Evolutionary conservation across 2,888 invertebrate genomes (phyloP).

Genomic region (Eupithecia tripunctaria): DNA sequence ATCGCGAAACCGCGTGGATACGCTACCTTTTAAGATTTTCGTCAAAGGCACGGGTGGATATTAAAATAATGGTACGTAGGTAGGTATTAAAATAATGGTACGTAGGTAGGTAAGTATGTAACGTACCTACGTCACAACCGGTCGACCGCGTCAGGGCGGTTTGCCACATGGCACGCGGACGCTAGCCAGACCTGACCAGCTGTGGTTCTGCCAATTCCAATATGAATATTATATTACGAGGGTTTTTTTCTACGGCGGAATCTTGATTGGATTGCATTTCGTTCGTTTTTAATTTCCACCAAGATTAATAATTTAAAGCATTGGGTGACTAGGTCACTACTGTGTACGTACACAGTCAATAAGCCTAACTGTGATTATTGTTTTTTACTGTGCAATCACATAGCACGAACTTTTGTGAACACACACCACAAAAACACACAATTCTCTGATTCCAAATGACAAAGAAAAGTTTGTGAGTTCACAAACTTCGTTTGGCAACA

Average conservation of each 20-base stretch:
- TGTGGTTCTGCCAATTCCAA: not conserved
- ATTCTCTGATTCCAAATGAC: too few relatives aligned
- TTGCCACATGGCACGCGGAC: conserved; percentile 24
- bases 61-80: not conserved
- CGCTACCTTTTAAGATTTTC: not conserved
- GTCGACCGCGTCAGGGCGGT: not conserved
- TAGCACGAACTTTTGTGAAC: too few relatives aligned
- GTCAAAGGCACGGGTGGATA: not conserved
- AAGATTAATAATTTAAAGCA: not conserved
- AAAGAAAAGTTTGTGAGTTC: too few relatives aligned
- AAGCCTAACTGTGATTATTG: too few relatives aligned
- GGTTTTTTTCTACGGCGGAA: not conserved
- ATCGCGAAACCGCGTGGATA: not conserved
- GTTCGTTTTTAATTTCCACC: not conserved
- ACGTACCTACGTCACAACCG: not conserved
- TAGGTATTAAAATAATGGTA: not conserved
- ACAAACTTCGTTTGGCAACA: too few relatives aligned
- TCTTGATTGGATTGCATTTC: not conserved
- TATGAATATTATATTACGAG: not conserved
- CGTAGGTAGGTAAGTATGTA: not conserved
- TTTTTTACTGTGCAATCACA: too few relatives aligned
- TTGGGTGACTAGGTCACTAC: not conserved
- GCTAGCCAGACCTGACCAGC: not conserved
- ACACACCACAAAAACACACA: too few relatives aligned
- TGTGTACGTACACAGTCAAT: too few relatives aligned